These are phyloP conservation scores for Ornithoptera priamus DNA, from an alignment of 2,888 invertebrate genomes.

Conservation along the genomic window DNA sequence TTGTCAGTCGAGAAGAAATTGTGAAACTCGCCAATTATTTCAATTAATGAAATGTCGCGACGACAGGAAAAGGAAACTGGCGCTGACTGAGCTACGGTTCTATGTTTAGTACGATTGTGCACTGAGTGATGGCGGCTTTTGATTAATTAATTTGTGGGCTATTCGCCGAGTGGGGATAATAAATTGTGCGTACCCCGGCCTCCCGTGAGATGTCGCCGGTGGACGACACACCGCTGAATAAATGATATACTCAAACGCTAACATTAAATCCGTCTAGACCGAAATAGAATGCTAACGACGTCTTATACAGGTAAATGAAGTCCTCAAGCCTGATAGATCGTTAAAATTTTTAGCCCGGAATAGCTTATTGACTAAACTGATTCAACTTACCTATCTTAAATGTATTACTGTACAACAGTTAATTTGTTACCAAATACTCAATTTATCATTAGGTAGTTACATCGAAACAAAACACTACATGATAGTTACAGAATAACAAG, in stretches of 20 bases:
- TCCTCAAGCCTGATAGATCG: slow-evolving; percentile 68
- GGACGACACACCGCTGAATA: slow-evolving; percentile 63
- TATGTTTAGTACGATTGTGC: slow-evolving; percentile 70
- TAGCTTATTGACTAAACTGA: slow-evolving; percentile 9
- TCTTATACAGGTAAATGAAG: slow-evolving; percentile 76
- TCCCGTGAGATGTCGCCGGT: slow-evolving; percentile 75
- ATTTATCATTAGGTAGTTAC: too few relatives aligned
- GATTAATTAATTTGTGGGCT: slow-evolving; percentile 76
- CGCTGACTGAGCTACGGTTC: slow-evolving; percentile 41
- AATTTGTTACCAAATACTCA: background rate
- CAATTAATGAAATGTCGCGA: slow-evolving; percentile 74
- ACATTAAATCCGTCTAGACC: slow-evolving; percentile 68
- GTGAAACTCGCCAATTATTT: slow-evolving; percentile 71
- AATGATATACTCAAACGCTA: slow-evolving; percentile 73
- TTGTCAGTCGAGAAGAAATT: slow-evolving; percentile 67
- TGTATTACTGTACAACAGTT: background rate
- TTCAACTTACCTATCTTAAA: background rate
- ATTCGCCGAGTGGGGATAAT: slow-evolving; percentile 67
- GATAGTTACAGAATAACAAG: too few relatives aligned
- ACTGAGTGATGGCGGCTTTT: slow-evolving; percentile 74
- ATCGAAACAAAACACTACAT: too few relatives aligned
- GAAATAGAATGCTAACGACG: slow-evolving; percentile 76
- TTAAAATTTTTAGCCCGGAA: slow-evolving; percentile 56
- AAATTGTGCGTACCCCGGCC: slow-evolving; percentile 71
- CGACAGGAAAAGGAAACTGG: slow-evolving; percentile 73